These are phyloP conservation scores for Cosmia trapezina DNA, from an alignment of 2,888 invertebrate genomes.

Conservation along the genomic window DNA sequence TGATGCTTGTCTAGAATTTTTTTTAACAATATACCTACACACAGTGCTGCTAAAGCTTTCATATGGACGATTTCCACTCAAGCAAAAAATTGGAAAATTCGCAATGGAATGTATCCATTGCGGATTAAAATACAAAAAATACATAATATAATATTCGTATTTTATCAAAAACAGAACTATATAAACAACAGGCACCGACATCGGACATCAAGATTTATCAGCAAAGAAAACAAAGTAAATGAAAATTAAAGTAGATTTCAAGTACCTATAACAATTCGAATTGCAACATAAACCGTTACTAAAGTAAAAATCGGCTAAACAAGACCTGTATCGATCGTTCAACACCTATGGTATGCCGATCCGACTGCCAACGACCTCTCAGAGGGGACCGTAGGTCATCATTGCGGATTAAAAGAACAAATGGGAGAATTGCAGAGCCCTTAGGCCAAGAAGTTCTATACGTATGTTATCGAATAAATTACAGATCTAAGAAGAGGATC, in stretches of 20 bases:
- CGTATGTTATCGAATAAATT: constrained; percentile 11
- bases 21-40: background rate
- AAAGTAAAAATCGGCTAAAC: constrained; percentile 38
- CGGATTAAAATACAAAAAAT: background rate
- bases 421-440: constrained; percentile 57
- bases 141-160: background rate
- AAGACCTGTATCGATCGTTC: constrained; percentile 47
- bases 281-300: background rate
- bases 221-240: background rate
- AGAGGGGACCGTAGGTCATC: constrained; percentile 65
- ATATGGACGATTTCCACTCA: background rate
- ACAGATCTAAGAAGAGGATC: background rate
- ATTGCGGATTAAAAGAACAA: constrained; percentile 67
- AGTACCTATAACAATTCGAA: constrained; percentile 1
- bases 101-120: background rate
- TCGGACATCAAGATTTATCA: background rate
- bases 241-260: background rate
- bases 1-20: constrained; percentile 9
- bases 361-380: constrained; percentile 66
- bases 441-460: background rate
- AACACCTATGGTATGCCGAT: constrained; percentile 66
- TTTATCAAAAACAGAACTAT: background rate
- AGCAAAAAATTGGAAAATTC: background rate
- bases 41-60: background rate
- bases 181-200: background rate